Conservation (phyloP, 2,888 invertebrate genomes). For the Hemaris fuciformis region DNA sequence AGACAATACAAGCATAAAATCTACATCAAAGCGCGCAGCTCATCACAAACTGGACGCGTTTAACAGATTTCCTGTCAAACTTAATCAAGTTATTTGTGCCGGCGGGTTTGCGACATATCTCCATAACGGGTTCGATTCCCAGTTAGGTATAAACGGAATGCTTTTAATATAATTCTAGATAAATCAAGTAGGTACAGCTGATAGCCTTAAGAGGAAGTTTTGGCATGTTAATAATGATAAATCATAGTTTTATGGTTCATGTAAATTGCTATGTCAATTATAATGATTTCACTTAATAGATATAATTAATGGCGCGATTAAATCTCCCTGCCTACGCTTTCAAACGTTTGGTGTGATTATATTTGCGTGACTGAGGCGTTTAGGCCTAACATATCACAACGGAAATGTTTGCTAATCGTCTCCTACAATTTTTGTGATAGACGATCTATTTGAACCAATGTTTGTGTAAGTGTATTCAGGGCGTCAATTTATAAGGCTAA, state of each 20-base stretch:
- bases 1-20: not conserved
- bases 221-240: not conserved
- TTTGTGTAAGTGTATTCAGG: too few species aligned
- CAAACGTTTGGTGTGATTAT: not conserved
- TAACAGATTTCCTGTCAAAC: constrained; percentile 35
- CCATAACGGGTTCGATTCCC: constrained; percentile 32
- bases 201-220: constrained; percentile 20
- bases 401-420: too few species aligned
- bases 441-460: too few species aligned
- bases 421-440: too few species aligned
- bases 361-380: too few species aligned
- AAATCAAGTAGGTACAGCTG: constrained; percentile 18
- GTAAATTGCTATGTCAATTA: not conserved
- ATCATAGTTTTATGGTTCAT: not conserved
- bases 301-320: not conserved
- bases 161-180: constrained; percentile 25
- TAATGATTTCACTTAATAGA: not conserved
- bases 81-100: constrained; percentile 41
- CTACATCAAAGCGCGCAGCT: not conserved
- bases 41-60: not conserved
- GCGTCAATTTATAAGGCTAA: too few species aligned
- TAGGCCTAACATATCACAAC: too few species aligned
- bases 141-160: constrained; percentile 33
- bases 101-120: constrained; percentile 26
- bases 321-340: not conserved